Evolutionary conservation across 2,888 invertebrate genomes (phyloP), one percentile per base, ranked within the genome.

Genomic region (Orchestes rusci): DNA sequence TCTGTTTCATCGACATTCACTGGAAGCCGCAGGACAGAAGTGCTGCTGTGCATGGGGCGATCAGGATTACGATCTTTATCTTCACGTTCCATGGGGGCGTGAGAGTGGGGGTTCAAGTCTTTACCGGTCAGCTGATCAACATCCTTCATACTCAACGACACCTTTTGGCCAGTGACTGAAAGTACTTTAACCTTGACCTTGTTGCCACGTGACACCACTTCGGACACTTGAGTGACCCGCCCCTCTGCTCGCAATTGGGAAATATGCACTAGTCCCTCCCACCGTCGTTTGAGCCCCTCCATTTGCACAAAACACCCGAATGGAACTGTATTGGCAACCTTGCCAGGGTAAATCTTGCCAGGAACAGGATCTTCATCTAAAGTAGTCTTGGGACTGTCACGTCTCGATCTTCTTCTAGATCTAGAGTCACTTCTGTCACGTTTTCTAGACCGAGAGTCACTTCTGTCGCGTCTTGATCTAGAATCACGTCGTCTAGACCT

Each of bases 281-380:
- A 90, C 31, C 86, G 77, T 55, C 87, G 84, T 36, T 82, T 77
- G 35, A 99, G 72, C 0, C 95, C 94, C 61, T 95, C 92, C 16
- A 99, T 72, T 69, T 95, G 93, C 0, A 96, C 92, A 67, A 99
- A 99, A 65, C 96, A 96, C 1, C 99, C 99, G 70, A 97, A 99
- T n/a, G 89, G 85, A 39, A 95, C 93, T 53, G 96, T 88, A 59
- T 92, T 96, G 1, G 92, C 90, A 0, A 99, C 92, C 68, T 90
- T 86, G 0, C 95, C 99, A 51, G 78, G 78, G 64, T 95, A 97
- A 55, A 99, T 91, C 31, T 84, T 85, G 0, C 86, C 87, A 3
- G 83, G 74, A 54, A 85, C 82, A 1, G 87, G 87, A 59, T 86
- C 85, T 59, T 83, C 81, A 43, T 79, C 77, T 55, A 84, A 67